Conservation (phyloP, 2,113 vertebrate species). For the Hypocryptadius cinnamomeus region DNA sequence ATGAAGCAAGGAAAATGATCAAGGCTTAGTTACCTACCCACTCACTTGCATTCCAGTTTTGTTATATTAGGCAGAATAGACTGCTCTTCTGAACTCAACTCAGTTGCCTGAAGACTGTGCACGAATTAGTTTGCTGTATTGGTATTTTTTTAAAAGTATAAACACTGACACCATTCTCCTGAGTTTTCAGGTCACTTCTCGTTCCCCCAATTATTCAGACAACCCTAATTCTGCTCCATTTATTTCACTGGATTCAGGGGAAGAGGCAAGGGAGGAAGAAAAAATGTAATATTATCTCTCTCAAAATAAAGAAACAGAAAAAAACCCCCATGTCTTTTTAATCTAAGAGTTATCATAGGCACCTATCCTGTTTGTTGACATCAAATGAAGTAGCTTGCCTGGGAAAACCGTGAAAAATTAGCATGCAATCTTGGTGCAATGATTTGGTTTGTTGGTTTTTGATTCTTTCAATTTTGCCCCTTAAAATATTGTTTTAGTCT, state of each 20-base stretch:
- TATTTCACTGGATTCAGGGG: neutral
- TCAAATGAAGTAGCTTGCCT: neutral
- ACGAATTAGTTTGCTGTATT: neutral
- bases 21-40: neutral
- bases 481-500: neutral
- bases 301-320: neutral
- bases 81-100: neutral
- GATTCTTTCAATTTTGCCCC: no score
- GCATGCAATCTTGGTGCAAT: neutral
- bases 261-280: neutral
- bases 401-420: neutral
- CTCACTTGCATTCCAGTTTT: neutral
- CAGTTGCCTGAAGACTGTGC: neutral
- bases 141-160: neutral
- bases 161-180: neutral
- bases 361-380: neutral
- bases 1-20: neutral
- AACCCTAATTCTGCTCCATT: neutral
- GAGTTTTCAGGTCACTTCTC: neutral
- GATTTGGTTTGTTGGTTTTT: no score
- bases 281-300: neutral
- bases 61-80: neutral
- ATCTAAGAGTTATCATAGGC: neutral
- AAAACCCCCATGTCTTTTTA: neutral
- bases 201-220: neutral